Percentiles rank a stretch among this genome's conserved stretches.
Conservation (phyloP, 2,797 vertebrate genomes). For the Glossophaga mutica region DNA sequence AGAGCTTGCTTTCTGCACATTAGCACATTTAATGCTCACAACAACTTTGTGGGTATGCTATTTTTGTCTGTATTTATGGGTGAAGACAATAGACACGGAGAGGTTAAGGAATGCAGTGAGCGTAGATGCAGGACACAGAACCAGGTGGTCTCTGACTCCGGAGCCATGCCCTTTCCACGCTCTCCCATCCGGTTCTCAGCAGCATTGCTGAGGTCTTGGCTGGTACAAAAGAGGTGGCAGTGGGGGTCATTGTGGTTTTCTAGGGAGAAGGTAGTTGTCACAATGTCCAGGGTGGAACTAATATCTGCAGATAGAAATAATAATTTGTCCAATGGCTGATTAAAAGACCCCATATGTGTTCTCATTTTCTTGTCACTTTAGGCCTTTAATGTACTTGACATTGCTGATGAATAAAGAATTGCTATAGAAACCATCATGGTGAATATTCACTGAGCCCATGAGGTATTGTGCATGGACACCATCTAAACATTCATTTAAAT, state of each 20-base stretch:
- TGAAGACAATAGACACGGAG: neutral
- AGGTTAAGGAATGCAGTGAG: neutral
- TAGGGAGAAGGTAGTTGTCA: neutral
- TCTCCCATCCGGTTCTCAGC: neutral
- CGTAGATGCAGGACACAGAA: neutral
- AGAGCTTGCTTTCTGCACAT: neutral
- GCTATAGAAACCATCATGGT: neutral
- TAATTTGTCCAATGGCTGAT: neutral
- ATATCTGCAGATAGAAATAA: neutral
- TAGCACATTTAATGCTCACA: neutral
- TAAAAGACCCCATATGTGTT: neutral
- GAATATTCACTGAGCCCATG: neutral
- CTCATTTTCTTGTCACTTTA: neutral
- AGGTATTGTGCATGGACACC: neutral
- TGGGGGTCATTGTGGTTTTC: neutral
- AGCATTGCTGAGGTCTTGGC: neutral
- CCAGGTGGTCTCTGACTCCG: neutral
- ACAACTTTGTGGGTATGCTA: neutral
- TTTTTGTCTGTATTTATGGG: neutral
- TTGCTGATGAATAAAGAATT: neutral
- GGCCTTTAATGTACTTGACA: neutral
- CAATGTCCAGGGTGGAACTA: neutral
- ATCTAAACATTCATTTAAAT: neutral
- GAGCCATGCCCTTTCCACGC: fast-evolving
- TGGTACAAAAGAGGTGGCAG: neutral